Percentiles rank a stretch among this genome's conserved stretches.
phyloP scores from a whole-genome alignment of 2,888 invertebrate genomes.

The Phragmatobia fuliginosa region DNA sequence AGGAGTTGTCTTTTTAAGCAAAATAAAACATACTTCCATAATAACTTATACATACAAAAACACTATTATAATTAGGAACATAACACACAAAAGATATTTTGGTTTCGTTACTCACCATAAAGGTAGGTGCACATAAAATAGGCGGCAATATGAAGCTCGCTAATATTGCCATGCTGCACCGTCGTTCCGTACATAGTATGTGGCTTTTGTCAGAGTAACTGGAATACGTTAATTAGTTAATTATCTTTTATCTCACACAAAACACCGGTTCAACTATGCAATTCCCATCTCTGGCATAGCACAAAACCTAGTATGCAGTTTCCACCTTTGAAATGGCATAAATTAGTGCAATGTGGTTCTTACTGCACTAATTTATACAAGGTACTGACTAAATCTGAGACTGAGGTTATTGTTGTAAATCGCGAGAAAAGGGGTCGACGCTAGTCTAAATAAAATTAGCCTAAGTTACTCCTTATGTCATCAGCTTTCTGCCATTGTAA shows the following conservation, averaged over 20 bases:
- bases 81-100: background rate
- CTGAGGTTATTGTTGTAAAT: too few relatives aligned
- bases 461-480: too few relatives aligned
- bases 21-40: too few relatives aligned
- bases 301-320: background rate
- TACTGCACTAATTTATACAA: background rate
- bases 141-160: constrained; percentile 92
- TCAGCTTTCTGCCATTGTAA: too few relatives aligned
- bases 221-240: constrained; percentile 53
- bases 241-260: background rate
- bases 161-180: constrained; percentile 92
- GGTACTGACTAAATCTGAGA: too few relatives aligned
- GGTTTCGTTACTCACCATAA: constrained; percentile 84
- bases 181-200: constrained; percentile 91
- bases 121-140: constrained; percentile 94
- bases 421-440: too few relatives aligned
- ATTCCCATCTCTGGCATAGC: background rate
- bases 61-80: background rate
- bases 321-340: background rate
- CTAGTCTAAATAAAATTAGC: too few relatives aligned
- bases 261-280: background rate
- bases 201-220: constrained; percentile 93
- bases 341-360: background rate
- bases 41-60: background rate
- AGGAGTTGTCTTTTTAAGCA: too few relatives aligned